Evolutionary conservation across 2,888 invertebrate species (phyloP), one percentile per base, ranked within the genome.

Genomic region (Tenthredo distinguenda): DNA sequence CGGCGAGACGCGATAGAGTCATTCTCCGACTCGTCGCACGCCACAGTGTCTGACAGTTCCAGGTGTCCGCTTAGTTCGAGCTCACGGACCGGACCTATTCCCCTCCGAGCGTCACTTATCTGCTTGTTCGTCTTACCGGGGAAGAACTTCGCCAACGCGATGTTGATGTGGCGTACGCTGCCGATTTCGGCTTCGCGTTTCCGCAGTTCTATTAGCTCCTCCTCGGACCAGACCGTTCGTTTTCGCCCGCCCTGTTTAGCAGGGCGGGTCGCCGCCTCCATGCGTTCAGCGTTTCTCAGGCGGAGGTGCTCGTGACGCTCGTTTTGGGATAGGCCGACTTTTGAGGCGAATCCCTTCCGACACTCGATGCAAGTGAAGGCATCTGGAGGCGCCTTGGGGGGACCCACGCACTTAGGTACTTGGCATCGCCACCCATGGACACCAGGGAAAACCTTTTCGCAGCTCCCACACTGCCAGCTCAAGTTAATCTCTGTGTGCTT

Each of bases 241-340:
- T 94, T 93, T 92, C 93, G 93, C 92, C 93, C 93, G 50, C 50
- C 12, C 50, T 50, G 50, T 50, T 15, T 15, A 12, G 2, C 5
- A 7, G 50, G 50, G 50, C 50, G 1, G 37, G 37, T 37, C 37
- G 72, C 72, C 0, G 65, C 43, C 12, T 84, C 37, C 5, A 0
- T 21, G 2, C 86, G 62, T 15, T 84, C 84, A 0, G 7, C 31
- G 47, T 88, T 87, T 1, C 86, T 26, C 0, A 82, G 0, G 0
- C 0, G 62, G 0, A 86, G 86, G 37, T 87, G 87, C 6, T n/a
- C 83, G 12, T 85, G 85, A 0, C 87, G 26, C 58, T 88, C 87
- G 31, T 88, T 87, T 3, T 85, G 86, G 0, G 87, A 85, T 2
- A 83, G 31, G 0, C 87, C 87, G 1, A 26, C 15, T 12, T 62